A percentile compares a stretch with the other conserved stretches of the same genome.
Evolutionary conservation across 2,797 vertebrate species (phyloP).

Genomic region (Gadopsis bispinosus): DNA sequence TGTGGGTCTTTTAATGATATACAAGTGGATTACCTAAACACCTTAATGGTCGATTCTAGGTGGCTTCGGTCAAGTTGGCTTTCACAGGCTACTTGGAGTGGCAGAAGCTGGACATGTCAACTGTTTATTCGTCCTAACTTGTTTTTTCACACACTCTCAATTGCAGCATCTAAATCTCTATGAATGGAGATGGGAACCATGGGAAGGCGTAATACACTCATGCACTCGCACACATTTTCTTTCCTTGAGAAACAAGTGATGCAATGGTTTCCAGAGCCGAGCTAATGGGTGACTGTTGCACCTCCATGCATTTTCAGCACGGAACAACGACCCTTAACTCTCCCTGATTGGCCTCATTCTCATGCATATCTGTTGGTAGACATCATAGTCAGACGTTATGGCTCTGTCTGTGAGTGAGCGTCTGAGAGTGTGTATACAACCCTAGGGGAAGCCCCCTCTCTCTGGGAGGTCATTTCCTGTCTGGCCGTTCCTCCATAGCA

Average conservation of each 20-base stretch:
- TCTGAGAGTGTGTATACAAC: constrained; percentile 50
- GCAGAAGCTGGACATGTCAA: background rate
- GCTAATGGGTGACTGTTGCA: constrained; percentile 34
- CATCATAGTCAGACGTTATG: constrained; percentile 59
- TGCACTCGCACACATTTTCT: background rate
- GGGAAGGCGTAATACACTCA: background rate
- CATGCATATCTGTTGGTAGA: constrained; percentile 67
- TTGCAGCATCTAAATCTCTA: background rate
- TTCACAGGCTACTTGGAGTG: background rate
- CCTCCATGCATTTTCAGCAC: constrained; percentile 34
- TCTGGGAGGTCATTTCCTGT: constrained; percentile 80
- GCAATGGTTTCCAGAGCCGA: constrained; percentile 56
- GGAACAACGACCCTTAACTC: constrained; percentile 15
- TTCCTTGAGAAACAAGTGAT: constrained; percentile 40
- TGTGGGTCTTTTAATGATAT: background rate
- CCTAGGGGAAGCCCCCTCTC: constrained; percentile 69
- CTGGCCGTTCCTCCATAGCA: constrained; percentile 53
- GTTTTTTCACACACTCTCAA: background rate
- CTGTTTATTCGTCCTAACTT: background rate
- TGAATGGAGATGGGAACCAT: constrained; percentile 1
- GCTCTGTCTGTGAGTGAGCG: constrained; percentile 30
- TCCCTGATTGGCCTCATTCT: constrained; percentile 45
- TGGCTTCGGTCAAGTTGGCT: background rate
- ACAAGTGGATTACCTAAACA: background rate
- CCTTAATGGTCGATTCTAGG: background rate